Evolutionary conservation across 2,888 invertebrate species (phyloP), one percentile per base, ranked within the genome.

Genomic region (Phymatocera aterrima): DNA sequence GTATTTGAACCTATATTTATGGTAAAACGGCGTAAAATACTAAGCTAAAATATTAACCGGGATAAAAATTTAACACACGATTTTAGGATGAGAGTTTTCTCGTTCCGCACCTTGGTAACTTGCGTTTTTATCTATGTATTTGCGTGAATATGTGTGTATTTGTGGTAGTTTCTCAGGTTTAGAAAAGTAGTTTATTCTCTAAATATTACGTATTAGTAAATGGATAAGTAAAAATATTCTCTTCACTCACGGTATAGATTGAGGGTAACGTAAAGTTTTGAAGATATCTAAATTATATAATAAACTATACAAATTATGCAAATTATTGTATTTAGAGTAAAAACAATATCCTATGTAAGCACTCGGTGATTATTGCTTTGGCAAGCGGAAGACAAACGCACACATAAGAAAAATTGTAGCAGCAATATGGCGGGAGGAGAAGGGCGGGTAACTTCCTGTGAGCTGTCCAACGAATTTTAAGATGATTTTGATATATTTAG

Each of bases 401-500:
- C 61, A 64, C 61, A 57, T 15, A 28, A 40, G 57, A 57, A 57
- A 57, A n/a, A n/a, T n/a, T 57, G 28, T 57, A 43, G 46, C 34
- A 10, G 40, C 84, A 86, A 86, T 81, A 86, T 86, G 86, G 86
- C 86, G 85, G 77, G 70, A 37, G 28, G 24, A 79, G 74, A 83
- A 85, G 86, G 86, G 85, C 85, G 86, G 85, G 80, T 51, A 80
- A 86, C 85, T 86, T 86, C 86, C 86, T 84, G 85, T 80, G n/a
- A n/a, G n/a, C n/a, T n/a, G n/a, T n/a, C n/a, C n/a, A n/a, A n/a
- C n/a, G 46, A 57, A 24, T 57, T 48, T 72, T 72, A 12, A n/a
- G 18, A 21, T 51, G 10, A 8, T 51, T 54, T 4, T 0, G 37
- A 51, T 51, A 28, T 31, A 18, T 34, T 72, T 68, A 68, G 10